Conservation (phyloP, 1,140 invertebrate species). For the Leucophenga varia region DNA sequence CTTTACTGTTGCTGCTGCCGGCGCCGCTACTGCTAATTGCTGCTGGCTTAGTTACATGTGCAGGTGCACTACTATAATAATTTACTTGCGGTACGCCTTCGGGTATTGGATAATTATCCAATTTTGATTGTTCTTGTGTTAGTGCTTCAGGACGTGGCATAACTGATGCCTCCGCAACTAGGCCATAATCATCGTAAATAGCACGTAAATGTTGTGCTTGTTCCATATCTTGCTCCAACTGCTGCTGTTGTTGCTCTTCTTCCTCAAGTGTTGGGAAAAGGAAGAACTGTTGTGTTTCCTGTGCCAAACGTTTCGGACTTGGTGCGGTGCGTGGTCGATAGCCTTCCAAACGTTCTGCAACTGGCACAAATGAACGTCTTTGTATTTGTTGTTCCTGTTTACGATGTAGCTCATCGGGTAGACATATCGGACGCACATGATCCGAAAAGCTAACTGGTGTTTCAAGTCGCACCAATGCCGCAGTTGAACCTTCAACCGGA, state of each 20-base stretch:
- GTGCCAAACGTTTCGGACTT: slow-evolving; percentile 22
- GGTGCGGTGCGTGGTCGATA: not conserved
- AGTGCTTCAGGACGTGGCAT: slow-evolving; percentile 48
- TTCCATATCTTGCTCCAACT: slow-evolving; percentile 3
- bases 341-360: slow-evolving; percentile 41
- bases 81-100: slow-evolving; percentile 43
- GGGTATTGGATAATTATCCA: slow-evolving; percentile 37
- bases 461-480: slow-evolving; percentile 79
- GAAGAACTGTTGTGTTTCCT: slow-evolving; percentile 51
- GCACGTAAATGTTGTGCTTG: too few species aligned
- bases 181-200: slow-evolving; percentile 17
- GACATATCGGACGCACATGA: slow-evolving; percentile 79
- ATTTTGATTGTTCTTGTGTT: slow-evolving; percentile 19
- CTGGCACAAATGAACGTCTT: slow-evolving; percentile 36
- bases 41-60: too few species aligned
- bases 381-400: slow-evolving; percentile 37
- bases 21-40: slow-evolving; percentile 4
- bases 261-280: slow-evolving; percentile 32
- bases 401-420: slow-evolving; percentile 61
- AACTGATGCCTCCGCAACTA: slow-evolving; percentile 24
- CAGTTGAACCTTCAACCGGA: slow-evolving; percentile 81
- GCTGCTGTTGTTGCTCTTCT: too few species aligned
- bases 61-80: slow-evolving; percentile 26
- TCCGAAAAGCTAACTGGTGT: slow-evolving; percentile 75
- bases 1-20: slow-evolving; percentile 2